A percentile compares a stretch with the other conserved stretches of the same genome.
Conservation (phyloP, 1,140 invertebrate genomes). For the Drosophila suzukii region DNA sequence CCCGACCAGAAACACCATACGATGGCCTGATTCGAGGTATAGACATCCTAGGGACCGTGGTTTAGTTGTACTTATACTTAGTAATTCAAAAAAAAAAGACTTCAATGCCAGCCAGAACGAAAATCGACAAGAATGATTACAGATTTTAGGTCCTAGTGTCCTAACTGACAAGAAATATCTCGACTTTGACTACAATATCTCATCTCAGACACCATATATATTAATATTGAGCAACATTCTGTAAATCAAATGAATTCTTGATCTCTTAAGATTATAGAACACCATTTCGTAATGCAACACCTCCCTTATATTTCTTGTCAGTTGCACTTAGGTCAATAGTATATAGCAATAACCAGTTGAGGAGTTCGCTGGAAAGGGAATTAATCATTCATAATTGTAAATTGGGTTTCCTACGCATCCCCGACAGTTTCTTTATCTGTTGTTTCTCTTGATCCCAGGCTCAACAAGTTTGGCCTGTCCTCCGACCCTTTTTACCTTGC, state of each 20-base stretch:
- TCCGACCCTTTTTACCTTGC: slow-evolving; percentile 20
- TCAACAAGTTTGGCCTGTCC: slow-evolving; percentile 48
- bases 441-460: slow-evolving; percentile 32
- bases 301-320: slow-evolving; percentile 3
- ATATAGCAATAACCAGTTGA: slow-evolving; percentile 44
- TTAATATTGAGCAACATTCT: neutral
- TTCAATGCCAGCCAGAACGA: slow-evolving; percentile 18
- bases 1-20: slow-evolving; percentile 77
- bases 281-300: neutral
- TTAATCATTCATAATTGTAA: slow-evolving; percentile 65
- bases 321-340: slow-evolving; percentile 18
- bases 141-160: slow-evolving; percentile 10
- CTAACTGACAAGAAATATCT: slow-evolving; percentile 6
- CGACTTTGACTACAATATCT: neutral
- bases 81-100: slow-evolving; percentile 43
- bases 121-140: slow-evolving; percentile 13
- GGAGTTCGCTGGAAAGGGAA: slow-evolving; percentile 33
- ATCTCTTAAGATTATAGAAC: too few relatives aligned
- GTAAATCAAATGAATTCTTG: neutral
- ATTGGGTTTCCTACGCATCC: slow-evolving; percentile 36
- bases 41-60: neutral
- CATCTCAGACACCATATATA: neutral
- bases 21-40: slow-evolving; percentile 51
- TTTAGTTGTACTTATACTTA: slow-evolving; percentile 28
- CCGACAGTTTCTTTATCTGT: slow-evolving; percentile 44